Evolutionary conservation across 1,140 invertebrate genomes (phyloP), one percentile per base, ranked within the genome.

Genomic region (Rhyacophila brunnea): DNA sequence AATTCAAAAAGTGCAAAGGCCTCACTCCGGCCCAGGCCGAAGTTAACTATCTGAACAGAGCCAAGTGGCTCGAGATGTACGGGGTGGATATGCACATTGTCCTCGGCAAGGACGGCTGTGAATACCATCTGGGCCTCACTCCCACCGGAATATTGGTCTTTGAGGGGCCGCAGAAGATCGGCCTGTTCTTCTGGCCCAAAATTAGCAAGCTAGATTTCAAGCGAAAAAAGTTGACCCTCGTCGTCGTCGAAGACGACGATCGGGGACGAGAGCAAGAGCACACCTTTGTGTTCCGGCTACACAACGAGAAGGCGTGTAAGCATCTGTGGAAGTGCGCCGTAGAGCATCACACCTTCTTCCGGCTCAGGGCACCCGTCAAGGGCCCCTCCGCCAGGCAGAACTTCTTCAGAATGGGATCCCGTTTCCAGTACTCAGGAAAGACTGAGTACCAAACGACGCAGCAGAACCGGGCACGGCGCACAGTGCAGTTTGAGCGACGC

Each of bases 251-350:
- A 77, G 95, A 98, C 75, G 95, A 97, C 71, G 95, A 98, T 68
- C 91, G 94, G 71, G 93, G 92, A 0, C 78, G 87, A 38, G 92
- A 96, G 72, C 92, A 95, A 68, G 93, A 96, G 70, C 93, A 96
- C 69, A 95, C 93, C 0, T 96, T 96, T 74, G 89, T 93, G 1
- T 93, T 93, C 72, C 80, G 89, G 45, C 74, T 99, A 49, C 87
- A 91, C 36, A 98, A 96, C 72, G 95, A 99, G 73, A 97, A 98
- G 72, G 96, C 96, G 0, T 96, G 95, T 73, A 99, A 99, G 76
- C 96, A 99, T 78, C 78, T 99, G 58, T 99, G 98, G 97, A 99
- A 99, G 77, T 99, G 96, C 82, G 96, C 96, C 15, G 93, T 99
- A 0, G 97, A 99, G 73, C 95, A 99, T 80, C 96, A 99, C 76